Base-by-base conservation (phyloP, 2,797 vertebrate genomes). In the Neopelma chrysocephalum region DNA sequence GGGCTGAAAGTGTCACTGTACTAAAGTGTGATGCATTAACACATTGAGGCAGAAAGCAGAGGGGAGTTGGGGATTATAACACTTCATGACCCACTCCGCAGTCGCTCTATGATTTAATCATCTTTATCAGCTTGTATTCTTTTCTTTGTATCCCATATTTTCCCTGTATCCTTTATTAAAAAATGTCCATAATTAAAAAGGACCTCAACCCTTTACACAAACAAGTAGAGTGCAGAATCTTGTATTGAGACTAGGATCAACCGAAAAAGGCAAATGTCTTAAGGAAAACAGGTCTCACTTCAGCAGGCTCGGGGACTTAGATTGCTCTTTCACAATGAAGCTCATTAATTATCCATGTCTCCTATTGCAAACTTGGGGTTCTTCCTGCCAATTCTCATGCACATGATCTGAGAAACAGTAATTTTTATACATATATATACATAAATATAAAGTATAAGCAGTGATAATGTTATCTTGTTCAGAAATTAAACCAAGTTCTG, bases 21-120 rank as follows among this genome's bases (percentile, higher is more conserved):
- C 95, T 96, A 96, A 97, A 97, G 96, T 96, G 96, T 96, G 96
- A 96, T 97, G 96, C 96, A 96, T 96, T 96, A 96, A 97, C 96
- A 96, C 96, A 94, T 96, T 94, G 96, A 96, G 94, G 95, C 96
- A 96, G 96, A 96, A 97, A 97, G 96, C 96, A 97, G 96, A 97
- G 96, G 96, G 96, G 95, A 96, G 96, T 95, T 96, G 94, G 95
- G 96, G 95, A 96, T 96, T 97, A 96, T 97, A 96, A 96, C 96
- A 96, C 95, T 96, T 96, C 96, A 96, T 96, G 96, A 96, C 96
- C 96, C 92, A 89, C 95, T 94, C 96, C 0, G 3, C 96, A 96
- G 94, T 96, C 0, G 47, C 84, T 95, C 93, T 89, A 92, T 97
- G 96, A 95, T 97, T 97, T 97, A 96, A 96, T 97, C 96, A 97